Conservation (phyloP, 2,888 invertebrate species). For the Stenolophus ochropezus region DNA sequence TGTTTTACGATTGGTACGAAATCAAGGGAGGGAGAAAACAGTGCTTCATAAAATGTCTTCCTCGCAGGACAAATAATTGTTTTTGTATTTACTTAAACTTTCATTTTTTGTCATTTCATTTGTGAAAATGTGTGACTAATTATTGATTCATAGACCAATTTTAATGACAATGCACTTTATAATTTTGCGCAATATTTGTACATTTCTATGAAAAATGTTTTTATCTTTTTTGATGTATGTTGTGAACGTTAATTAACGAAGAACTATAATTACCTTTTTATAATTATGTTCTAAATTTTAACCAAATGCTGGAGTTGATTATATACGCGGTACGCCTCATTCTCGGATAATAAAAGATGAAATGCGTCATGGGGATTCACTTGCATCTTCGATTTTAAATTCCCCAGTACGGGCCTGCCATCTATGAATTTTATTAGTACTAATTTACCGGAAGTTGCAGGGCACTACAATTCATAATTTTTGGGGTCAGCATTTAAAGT, state of each 20-base stretch:
- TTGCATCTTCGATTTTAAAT: background rate
- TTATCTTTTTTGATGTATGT: background rate
- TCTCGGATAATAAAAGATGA: background rate
- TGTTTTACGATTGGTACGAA: constrained; percentile 3
- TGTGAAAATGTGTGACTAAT: constrained; percentile 22
- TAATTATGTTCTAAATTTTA: background rate
- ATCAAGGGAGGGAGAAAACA: constrained; percentile 1
- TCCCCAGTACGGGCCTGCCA: background rate
- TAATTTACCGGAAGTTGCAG: background rate
- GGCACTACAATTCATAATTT: background rate
- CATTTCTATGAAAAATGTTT: background rate
- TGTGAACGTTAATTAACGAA: too few relatives aligned
- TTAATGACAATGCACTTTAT: background rate
- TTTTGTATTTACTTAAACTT: too few relatives aligned
- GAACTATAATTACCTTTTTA: background rate
- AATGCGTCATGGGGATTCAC: background rate
- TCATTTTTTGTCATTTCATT: too few relatives aligned
- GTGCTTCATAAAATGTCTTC: constrained; percentile 24
- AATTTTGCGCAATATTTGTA: background rate
- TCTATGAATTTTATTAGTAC: background rate
- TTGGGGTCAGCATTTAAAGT: too few relatives aligned
- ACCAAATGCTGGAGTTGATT: background rate
- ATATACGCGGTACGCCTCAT: background rate
- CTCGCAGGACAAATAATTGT: background rate
- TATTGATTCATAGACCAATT: background rate